Conservation (phyloP, 2,113 vertebrate species). For the Rhea americana region DNA sequence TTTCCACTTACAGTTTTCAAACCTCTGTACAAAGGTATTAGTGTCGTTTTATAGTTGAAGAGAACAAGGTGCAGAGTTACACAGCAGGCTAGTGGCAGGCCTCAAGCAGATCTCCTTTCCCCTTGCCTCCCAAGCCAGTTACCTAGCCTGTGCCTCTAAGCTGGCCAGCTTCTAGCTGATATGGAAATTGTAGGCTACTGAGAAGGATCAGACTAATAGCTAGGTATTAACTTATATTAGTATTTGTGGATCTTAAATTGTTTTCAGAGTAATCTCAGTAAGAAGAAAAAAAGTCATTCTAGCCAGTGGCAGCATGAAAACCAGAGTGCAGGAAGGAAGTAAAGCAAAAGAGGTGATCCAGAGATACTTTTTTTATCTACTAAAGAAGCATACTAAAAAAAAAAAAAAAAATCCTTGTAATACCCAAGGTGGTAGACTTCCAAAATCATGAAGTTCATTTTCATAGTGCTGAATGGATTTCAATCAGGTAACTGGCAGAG, state of each 20-base stretch:
- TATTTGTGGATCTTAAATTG: not conserved
- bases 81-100: not conserved
- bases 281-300: not conserved
- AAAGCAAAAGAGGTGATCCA: not conserved
- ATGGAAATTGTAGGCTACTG: not conserved
- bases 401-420: not conserved
- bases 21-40: not conserved
- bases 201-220: not conserved
- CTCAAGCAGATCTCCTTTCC: not conserved
- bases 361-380: not conserved
- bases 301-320: not conserved
- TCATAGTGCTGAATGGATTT: not conserved
- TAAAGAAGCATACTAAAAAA: not conserved
- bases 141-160: not conserved
- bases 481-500: not conserved
- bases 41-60: not conserved
- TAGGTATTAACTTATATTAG: not conserved
- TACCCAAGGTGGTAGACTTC: not conserved
- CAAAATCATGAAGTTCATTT: not conserved
- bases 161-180: not conserved
- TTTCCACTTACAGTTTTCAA: not conserved
- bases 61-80: not conserved
- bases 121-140: not conserved
- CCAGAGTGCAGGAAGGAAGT: not conserved
- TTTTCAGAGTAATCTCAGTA: not conserved